Conservation (phyloP, 2,888 invertebrate genomes). For the Tethea ocularis region DNA sequence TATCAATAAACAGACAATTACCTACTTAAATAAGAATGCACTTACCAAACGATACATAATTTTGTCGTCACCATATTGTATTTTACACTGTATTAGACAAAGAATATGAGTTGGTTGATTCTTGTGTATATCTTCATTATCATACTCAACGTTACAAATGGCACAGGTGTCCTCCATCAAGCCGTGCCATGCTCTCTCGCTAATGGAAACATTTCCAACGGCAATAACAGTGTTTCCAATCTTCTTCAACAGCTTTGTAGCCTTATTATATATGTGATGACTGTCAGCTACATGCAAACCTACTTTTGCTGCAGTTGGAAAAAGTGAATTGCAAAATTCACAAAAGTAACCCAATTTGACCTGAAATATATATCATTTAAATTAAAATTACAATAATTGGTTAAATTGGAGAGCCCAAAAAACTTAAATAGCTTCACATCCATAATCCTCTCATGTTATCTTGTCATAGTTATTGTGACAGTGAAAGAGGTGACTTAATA, state of each 20-base stretch:
- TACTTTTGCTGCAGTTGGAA: slow-evolving; percentile 50
- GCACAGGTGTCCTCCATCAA: slow-evolving; percentile 52
- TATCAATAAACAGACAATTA: no score
- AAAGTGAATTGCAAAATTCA: slow-evolving; percentile 53
- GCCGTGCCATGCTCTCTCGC: slow-evolving; percentile 59
- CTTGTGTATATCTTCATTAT: slow-evolving; percentile 47
- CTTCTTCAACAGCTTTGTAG: slow-evolving; percentile 30
- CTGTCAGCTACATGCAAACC: slow-evolving; percentile 50
- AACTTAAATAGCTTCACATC: no score
- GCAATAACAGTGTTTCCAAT: slow-evolving; percentile 39
- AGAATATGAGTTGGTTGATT: slow-evolving; percentile 45
- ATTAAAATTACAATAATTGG: no score
- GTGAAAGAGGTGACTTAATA: no score
- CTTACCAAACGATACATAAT: slow-evolving; percentile 52
- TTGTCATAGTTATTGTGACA: no score
- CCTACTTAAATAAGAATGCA: slow-evolving; percentile 4
- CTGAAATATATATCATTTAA: slow-evolving; percentile 37
- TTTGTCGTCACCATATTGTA: slow-evolving; percentile 41
- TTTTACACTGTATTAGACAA: slow-evolving; percentile 50
- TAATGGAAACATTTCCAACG: slow-evolving; percentile 45
- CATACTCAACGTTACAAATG: slow-evolving; percentile 57
- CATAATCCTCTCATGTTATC: no score
- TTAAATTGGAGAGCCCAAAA: no score
- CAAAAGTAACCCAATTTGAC: slow-evolving; percentile 63
- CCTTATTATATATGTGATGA: slow-evolving; percentile 45